phyloP scores from a whole-genome alignment of 2,888 invertebrate genomes.

The Pterostichus madidus region DNA sequence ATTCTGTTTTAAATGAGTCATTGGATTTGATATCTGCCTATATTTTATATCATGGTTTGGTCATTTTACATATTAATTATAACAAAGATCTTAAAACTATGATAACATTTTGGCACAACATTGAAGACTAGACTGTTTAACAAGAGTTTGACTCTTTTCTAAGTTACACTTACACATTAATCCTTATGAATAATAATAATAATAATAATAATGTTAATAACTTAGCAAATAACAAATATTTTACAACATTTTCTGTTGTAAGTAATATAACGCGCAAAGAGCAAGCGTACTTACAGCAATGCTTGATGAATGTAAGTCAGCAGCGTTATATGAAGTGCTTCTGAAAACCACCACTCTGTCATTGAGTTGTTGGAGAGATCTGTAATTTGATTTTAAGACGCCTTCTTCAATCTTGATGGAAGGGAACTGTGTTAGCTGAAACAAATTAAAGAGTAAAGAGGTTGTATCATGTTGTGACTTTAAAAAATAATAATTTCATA shows the following conservation, averaged over 20 bases:
- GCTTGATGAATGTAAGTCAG: not conserved
- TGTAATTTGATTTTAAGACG: slow-evolving; percentile 77
- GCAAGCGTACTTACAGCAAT: not conserved
- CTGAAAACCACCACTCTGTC: slow-evolving; percentile 71
- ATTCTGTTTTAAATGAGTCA: too few species aligned
- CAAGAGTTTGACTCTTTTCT: not conserved
- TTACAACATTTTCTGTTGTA: slow-evolving; percentile 10
- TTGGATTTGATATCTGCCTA: too few species aligned
- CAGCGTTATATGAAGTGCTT: not conserved
- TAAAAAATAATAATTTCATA: not conserved
- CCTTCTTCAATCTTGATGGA: slow-evolving; percentile 68
- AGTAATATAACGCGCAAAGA: not conserved
- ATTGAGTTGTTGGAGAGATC: slow-evolving; percentile 76
- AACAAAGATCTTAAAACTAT: too few species aligned
- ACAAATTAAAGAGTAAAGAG: slow-evolving; percentile 4
- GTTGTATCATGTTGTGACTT: too few species aligned
- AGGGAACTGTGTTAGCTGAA: slow-evolving; percentile 34
- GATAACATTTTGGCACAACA: too few species aligned
- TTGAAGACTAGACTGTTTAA: too few species aligned
- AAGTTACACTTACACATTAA: too few species aligned
- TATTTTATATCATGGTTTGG: too few species aligned
- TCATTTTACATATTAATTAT: too few species aligned
- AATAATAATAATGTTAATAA: not conserved
- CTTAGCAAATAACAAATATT: not conserved
- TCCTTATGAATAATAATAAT: not conserved